Base-by-base conservation (phyloP, 2,888 invertebrate genomes). In the Dryocosmus kuriphilus region DNA sequence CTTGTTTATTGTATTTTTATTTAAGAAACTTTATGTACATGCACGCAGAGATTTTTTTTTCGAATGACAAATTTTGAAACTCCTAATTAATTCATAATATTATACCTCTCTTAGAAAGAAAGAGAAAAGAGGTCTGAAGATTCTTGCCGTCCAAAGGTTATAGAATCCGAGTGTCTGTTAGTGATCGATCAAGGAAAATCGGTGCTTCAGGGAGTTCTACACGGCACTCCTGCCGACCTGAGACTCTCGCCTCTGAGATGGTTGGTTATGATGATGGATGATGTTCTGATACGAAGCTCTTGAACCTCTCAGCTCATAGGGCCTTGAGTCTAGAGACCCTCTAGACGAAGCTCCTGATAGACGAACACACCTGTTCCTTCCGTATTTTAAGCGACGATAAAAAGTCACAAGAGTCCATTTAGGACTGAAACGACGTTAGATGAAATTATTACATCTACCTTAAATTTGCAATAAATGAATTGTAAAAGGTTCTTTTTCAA, bases 231-330 rank as follows among this genome's bases (percentile, higher is more conserved):
- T 30, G 30, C 27, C 32, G 71, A 71, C 8, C 51, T 71, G 32
- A 71, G 71, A 71, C 46, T 51, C 51, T 51, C 14, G 11, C 71
- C 71, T 30, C 71, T 46, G 11, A 51, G 71, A 71, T 32, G 30
- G 71, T 71, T 71, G 46, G 46, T 71, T 71, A 71, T 51, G 51
- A 71, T 71, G 71, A 71, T 71, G 51, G 71, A 71, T 71, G 71
- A 51, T 22, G 51, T 71, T 71, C 51, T 71, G 71, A 71, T 51
- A 71, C 51, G 71, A 51, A 30, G 51, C 51, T 71, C 71, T 71
- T 30, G 46, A 30, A 67, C n/a, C 51, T 51, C 30, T 71, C 32
- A n/a, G 71, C 51, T 71, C 71, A 51, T 71, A n/a, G 71, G 51
- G 51, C n/a, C 19, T 30, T 11, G 24, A 46, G 30, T 32, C 51